These are phyloP conservation scores for Ceratoteleas bidentatus DNA, from an alignment of 1,140 invertebrate genomes.

Conservation along the genomic window DNA sequence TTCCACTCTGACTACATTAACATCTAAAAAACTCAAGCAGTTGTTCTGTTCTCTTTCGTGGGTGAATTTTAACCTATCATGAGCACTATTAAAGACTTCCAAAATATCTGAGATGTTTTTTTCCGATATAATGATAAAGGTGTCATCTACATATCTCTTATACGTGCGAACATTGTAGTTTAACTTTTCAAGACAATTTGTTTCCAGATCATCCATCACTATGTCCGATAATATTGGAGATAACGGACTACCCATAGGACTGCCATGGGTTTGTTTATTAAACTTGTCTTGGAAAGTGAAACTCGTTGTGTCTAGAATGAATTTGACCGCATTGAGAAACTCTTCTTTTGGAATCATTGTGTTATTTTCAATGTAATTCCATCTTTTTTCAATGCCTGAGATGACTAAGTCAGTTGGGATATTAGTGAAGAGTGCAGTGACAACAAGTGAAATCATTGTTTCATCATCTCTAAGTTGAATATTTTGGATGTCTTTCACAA, in stretches of 20 bases:
- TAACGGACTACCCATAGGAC: constrained; percentile 18
- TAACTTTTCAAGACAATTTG: background rate
- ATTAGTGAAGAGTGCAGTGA: too few relatives aligned
- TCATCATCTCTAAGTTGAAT: too few relatives aligned
- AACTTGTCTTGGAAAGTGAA: constrained; percentile 12
- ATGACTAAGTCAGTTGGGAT: background rate
- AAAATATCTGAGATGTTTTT: constrained; percentile 9
- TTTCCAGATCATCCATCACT: constrained; percentile 35
- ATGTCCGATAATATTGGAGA: constrained; percentile 27
- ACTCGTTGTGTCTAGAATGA: constrained; percentile 6
- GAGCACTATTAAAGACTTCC: constrained; percentile 19
- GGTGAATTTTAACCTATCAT: constrained; percentile 24
- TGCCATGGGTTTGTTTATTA: constrained; percentile 17
- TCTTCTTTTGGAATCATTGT: background rate
- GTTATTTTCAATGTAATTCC: too few relatives aligned
- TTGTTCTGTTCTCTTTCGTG: constrained; percentile 21
- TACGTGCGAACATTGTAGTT: background rate
- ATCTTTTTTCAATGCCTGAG: too few relatives aligned
- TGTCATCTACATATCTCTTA: constrained; percentile 30
- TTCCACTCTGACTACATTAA: background rate
- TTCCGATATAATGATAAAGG: constrained; percentile 3
- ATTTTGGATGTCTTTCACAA: constrained; percentile 4
- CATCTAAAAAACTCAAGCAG: constrained; percentile 27
- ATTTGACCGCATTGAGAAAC: constrained; percentile 8
- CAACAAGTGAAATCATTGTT: too few relatives aligned